These are phyloP conservation scores for Eristalis tenax DNA, from an alignment of 2,888 invertebrate genomes.

Conservation along the genomic window DNA sequence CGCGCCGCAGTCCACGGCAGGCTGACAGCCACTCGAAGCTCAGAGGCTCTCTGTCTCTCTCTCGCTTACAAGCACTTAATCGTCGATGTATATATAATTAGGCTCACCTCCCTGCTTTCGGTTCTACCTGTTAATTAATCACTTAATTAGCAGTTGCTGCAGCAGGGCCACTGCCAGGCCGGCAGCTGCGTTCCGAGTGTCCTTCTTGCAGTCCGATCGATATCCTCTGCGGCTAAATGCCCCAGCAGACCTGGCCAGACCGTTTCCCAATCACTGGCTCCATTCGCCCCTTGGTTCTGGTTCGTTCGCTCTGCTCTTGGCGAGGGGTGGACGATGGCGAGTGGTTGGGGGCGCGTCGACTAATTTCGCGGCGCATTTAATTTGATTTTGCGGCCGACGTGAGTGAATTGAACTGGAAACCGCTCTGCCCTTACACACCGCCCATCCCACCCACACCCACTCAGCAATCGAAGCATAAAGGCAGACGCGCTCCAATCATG, in stretches of 20 bases:
- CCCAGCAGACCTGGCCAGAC: constrained; percentile 6
- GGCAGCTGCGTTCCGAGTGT: not conserved
- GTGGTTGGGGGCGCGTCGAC: constrained; percentile 47
- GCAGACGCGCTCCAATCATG: constrained; percentile 31
- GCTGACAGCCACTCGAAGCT: constrained; percentile 14
- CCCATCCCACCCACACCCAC: not conserved
- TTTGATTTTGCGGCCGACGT: constrained; percentile 74
- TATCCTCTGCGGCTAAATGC: constrained; percentile 13
- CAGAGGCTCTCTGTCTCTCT: not conserved
- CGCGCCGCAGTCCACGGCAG: not conserved
- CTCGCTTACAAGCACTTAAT: constrained; percentile 70
- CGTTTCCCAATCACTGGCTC: not conserved
- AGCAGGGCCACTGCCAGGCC: not conserved
- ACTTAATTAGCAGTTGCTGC: constrained; percentile 80
- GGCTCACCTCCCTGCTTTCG: constrained; percentile 61
- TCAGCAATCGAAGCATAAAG: constrained; percentile 33
- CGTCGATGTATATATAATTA: constrained; percentile 73
- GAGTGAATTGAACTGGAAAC: constrained; percentile 68
- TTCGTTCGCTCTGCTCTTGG: not conserved
- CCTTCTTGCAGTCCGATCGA: constrained; percentile 15
- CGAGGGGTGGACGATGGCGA: not conserved
- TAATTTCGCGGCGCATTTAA: constrained; percentile 74
- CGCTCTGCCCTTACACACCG: constrained; percentile 1
- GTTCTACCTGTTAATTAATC: constrained; percentile 78
- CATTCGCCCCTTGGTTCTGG: not conserved